phyloP scores from a whole-genome alignment of 2,113 vertebrate species.

The Jaculus jaculus region DNA sequence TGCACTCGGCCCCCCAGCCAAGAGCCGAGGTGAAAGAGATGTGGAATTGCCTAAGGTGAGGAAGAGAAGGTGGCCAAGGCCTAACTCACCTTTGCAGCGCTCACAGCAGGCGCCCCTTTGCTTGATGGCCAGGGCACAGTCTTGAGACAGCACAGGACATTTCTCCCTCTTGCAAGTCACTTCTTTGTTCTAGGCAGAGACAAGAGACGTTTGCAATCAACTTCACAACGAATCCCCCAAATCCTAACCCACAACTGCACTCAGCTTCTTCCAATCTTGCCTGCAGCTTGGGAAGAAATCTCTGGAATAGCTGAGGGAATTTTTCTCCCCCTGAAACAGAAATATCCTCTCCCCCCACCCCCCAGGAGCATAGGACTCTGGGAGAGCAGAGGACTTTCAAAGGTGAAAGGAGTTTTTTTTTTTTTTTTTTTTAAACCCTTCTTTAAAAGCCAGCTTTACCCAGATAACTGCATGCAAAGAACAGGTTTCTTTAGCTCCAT shows the following conservation, averaged over 20 bases:
- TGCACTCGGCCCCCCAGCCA: background rate
- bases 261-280: background rate
- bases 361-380: background rate
- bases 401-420: background rate
- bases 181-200: conserved; percentile 91
- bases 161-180: conserved; percentile 98
- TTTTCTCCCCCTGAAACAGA: background rate
- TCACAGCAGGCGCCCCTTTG: conserved; percentile 97
- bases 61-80: background rate
- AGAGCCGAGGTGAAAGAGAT: background rate
- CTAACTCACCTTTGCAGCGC: conserved; percentile 93
- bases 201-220: conserved; percentile 54
- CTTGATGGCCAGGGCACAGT: conserved; percentile 96
- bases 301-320: background rate
- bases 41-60: background rate
- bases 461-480: conserved; percentile 44
- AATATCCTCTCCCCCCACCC: too few species aligned
- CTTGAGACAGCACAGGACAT: conserved; percentile 91
- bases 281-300: conserved; percentile 27
- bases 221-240: background rate
- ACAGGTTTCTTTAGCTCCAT: background rate
- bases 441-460: conserved; percentile 28
- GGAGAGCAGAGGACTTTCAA: background rate
- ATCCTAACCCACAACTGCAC: background rate
- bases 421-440: background rate